phyloP scores from a whole-genome alignment of 2,888 invertebrate genomes.

The Pyrrhia umbra region DNA sequence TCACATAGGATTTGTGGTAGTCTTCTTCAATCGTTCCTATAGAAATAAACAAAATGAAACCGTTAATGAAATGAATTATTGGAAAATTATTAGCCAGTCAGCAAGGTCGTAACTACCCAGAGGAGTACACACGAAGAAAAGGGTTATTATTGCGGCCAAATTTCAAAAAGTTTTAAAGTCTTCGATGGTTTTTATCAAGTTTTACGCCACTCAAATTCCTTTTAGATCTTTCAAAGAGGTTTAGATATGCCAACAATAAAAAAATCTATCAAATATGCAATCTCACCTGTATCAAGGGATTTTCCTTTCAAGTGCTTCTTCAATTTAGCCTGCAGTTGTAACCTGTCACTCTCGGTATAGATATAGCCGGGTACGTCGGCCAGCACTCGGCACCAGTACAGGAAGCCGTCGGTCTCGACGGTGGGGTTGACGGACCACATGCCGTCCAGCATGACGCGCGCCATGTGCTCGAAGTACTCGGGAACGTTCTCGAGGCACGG shows the following conservation, averaged over 20 bases:
- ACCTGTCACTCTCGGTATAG: conserved; percentile 80
- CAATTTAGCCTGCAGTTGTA: conserved; percentile 71
- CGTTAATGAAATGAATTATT: no score
- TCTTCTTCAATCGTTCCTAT: not conserved
- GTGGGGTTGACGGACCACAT: conserved; percentile 93
- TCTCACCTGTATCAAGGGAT: conserved; percentile 74
- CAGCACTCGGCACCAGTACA: conserved; percentile 89
- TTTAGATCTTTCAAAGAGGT: no score
- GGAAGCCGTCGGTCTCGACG: conserved; percentile 85
- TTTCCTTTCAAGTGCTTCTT: conserved; percentile 73
- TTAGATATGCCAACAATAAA: no score
- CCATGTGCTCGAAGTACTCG: conserved; percentile 92
- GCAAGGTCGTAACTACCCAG: no score
- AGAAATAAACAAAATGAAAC: not conserved
- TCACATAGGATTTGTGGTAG: not conserved
- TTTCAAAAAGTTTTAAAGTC: no score
- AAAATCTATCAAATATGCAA: not conserved
- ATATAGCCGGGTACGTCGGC: conserved; percentile 90
- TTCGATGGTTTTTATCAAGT: no score
- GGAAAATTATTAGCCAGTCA: no score
- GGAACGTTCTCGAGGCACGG: conserved; percentile 91
- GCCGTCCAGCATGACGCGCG: conserved; percentile 91
- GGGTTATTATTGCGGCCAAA: no score
- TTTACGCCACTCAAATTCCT: no score
- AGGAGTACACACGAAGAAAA: no score